Percentiles rank a stretch among this genome's conserved stretches.
These are phyloP conservation scores for Galaxea fascicularis DNA, from an alignment of 92 coral and sea anemone species.

Conservation along the genomic window DNA sequence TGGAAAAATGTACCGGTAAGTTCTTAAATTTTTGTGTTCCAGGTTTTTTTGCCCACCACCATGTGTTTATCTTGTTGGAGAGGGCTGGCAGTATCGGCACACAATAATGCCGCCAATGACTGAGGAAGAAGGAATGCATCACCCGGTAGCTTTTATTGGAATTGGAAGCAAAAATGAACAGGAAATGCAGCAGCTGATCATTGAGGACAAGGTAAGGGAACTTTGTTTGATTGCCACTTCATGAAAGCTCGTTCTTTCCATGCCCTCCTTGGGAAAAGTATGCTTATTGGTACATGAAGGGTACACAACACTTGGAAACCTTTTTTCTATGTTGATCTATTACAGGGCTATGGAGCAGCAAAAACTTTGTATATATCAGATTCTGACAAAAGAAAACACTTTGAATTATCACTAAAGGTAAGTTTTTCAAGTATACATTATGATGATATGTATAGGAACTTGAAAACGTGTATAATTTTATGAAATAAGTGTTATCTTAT, in stretches of 20 bases:
- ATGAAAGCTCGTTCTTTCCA: background rate
- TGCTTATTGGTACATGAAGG: background rate
- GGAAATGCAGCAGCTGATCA: conserved; percentile 94
- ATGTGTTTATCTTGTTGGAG: conserved; percentile 94
- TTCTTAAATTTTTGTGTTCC: background rate
- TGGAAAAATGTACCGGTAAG: background rate
- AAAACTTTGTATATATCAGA: conserved; percentile 96
- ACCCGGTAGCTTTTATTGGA: conserved; percentile 96
- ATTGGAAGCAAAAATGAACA: conserved; percentile 95
- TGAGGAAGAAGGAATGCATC: conserved; percentile 84
- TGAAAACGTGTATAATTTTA: background rate
- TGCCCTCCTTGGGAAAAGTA: background rate
- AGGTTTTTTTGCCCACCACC: conserved; percentile 99
- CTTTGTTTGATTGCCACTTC: background rate
- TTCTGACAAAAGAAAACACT: conserved; percentile 98
- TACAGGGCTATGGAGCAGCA: conserved; percentile 98
- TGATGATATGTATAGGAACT: background rate
- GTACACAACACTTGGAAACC: background rate
- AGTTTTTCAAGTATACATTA: background rate
- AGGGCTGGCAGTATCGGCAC: conserved; percentile 94
- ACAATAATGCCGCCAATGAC: conserved; percentile 67
- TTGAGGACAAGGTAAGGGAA: conserved; percentile 83
- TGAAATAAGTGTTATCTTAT: background rate
- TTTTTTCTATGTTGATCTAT: background rate
- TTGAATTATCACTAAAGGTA: conserved; percentile 96